Conservation (phyloP, 2,888 invertebrate species). For the Uropetala carovei region DNA sequence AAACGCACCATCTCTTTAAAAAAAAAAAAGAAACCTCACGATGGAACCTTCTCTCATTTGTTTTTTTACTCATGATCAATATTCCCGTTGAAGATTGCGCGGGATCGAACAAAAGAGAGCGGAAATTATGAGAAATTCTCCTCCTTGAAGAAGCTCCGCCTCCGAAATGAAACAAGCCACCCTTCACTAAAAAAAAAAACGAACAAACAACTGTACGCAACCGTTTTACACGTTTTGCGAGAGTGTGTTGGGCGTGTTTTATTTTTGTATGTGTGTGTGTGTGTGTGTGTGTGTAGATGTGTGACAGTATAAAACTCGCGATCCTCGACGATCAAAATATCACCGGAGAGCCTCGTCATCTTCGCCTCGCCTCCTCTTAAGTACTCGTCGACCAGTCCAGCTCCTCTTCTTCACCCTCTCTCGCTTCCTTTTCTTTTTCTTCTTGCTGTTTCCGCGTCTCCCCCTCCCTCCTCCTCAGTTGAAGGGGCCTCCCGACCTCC, state of each 20-base stretch:
- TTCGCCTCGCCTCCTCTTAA: constrained; percentile 26
- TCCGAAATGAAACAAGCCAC: constrained; percentile 29
- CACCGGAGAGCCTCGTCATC: constrained; percentile 32
- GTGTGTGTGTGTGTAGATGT: neutral
- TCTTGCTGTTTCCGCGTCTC: constrained; percentile 73
- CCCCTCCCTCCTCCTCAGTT: constrained; percentile 49
- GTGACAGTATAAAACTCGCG: neutral
- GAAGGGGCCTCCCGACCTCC: constrained; percentile 54
- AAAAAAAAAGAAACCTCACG: neutral
- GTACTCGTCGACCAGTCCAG: constrained; percentile 14
- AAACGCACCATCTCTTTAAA: neutral
- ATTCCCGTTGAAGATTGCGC: neutral
- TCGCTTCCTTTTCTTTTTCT: constrained; percentile 75
- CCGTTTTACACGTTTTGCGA: constrained; percentile 2
- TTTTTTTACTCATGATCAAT: neutral
- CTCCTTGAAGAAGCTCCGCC: neutral
- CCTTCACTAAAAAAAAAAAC: neutral
- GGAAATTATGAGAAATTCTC: neutral
- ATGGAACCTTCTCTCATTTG: neutral
- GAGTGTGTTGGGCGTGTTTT: neutral
- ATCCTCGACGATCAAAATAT: constrained; percentile 6
- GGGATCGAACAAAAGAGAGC: neutral
- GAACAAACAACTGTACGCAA: neutral
- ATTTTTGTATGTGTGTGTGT: constrained; percentile 14
- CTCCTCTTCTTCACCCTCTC: constrained; percentile 80